A percentile compares a stretch with the other conserved stretches of the same genome.
phyloP scores from a whole-genome alignment of 1,140 invertebrate species.

The Limonius californicus region DNA sequence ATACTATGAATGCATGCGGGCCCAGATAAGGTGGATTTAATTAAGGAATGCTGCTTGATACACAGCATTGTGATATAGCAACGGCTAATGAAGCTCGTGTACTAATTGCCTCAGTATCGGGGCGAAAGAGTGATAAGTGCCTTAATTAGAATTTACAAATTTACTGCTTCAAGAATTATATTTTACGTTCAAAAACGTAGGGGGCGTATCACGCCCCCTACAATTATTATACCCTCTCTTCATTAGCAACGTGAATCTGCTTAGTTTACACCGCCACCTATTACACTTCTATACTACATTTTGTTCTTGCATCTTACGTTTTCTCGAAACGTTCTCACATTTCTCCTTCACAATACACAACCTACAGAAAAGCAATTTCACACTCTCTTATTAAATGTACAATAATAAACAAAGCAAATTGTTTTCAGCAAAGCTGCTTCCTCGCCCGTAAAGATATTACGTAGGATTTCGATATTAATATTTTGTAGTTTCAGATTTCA shows the following conservation, averaged over 20 bases:
- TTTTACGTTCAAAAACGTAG: constrained; percentile 12
- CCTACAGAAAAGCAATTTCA: too few species aligned
- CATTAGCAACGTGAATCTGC: background rate
- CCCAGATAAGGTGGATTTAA: constrained; percentile 7
- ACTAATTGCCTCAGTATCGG: constrained; percentile 7
- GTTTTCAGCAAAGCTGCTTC: too few species aligned
- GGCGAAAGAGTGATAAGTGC: constrained; percentile 9
- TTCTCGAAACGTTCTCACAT: background rate
- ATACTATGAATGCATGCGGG: constrained; percentile 8
- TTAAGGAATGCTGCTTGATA: constrained; percentile 11
- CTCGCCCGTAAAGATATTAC: too few species aligned
- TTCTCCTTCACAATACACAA: too few species aligned
- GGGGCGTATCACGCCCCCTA: background rate
- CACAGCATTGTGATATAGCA: constrained; percentile 8
- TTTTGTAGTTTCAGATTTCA: too few species aligned
- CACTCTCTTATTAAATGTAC: too few species aligned
- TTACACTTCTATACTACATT: background rate
- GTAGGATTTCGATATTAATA: too few species aligned
- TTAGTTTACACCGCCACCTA: background rate
- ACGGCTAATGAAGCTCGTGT: constrained; percentile 8
- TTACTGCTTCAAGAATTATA: constrained; percentile 13
- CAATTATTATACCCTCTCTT: constrained; percentile 5
- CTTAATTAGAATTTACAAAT: constrained; percentile 15
- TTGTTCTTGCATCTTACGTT: constrained; percentile 1
- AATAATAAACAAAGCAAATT: too few species aligned